Base-by-base conservation (phyloP, 2,797 vertebrate genomes). In the Amazona ochrocephala region DNA sequence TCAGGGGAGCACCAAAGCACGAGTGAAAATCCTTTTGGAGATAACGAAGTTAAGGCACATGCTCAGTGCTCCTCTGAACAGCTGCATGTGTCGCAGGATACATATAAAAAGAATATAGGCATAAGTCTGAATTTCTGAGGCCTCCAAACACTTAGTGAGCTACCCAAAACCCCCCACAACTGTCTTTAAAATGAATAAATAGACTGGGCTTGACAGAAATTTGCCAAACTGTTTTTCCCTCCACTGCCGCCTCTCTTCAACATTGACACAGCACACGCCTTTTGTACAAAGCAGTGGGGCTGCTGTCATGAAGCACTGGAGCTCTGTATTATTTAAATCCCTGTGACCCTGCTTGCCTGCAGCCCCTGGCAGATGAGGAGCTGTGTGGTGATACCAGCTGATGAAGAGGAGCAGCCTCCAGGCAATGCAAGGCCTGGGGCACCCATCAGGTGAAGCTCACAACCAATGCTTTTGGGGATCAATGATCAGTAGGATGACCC, bases 271-370 rank as follows among this genome's bases (percentile, higher is more conserved):
- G 41, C 22, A 9, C 5, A 12, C 9, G 10, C 39, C 29, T 68
- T 32, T 53, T 68, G 67, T 48, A 30, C 27, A 62, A 80, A 34
- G 41, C 54, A 41, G 34, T 12, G 19, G 3, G 30, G 42, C 17
- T 1, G 0, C 51, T 30, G 50, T 30, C 73, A 20, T 1, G 0
- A 73, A 30, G 24, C 1, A 0, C 39, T n/a, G 45, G 24, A 17
- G 45, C 60, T 85, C 58, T 47, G 27, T 50, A 5, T 32, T 41
- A 14, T 19, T 53, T 76, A 60, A 66, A 66, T 23, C 34, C 21
- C 41, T 54, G 41, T 42, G n/a, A n/a, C 19, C 39, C 42, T 16
- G 27, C 32, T 30, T 2, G 14, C 14, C 32, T 61, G 44, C 74
- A 74, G 37, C 32, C 29, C 5, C 29, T n/a, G n/a, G 41, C 30